Conservation (phyloP, 2,888 invertebrate genomes). For the Eristalis arbustorum region DNA sequence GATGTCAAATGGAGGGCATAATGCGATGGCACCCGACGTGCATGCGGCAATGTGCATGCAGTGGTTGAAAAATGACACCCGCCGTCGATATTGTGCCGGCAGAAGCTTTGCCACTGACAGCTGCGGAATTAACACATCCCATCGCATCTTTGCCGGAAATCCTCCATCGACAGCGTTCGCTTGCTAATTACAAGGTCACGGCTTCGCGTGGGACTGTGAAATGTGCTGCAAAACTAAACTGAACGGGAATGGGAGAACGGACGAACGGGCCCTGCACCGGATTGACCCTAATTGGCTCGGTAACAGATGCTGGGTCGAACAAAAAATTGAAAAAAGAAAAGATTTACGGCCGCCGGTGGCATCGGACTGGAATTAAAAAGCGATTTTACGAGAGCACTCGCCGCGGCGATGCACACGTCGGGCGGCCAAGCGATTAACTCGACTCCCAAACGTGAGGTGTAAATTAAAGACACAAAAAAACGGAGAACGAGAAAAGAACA, state of each 20-base stretch:
- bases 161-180: not conserved
- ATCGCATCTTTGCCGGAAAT: not conserved
- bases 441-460: not conserved
- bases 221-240: not conserved
- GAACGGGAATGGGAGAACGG: constrained; percentile 33
- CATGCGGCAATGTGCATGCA: not conserved
- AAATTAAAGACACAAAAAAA: not conserved
- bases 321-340: not conserved
- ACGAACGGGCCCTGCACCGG: constrained; percentile 16
- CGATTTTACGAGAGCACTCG: constrained; percentile 8
- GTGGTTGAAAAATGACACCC: not conserved
- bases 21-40: not conserved
- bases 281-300: constrained; percentile 40
- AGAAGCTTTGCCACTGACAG: not conserved
- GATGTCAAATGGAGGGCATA: not conserved
- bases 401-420: too few species aligned
- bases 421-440: too few species aligned
- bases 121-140: not conserved
- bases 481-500: not conserved
- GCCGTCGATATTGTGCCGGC: not conserved
- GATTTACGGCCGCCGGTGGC: not conserved
- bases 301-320: constrained; percentile 7
- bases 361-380: constrained; percentile 2
- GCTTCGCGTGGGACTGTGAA: not conserved
- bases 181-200: constrained; percentile 42